A percentile compares a stretch with the other conserved stretches of the same genome.
phyloP scores from a whole-genome alignment of 2,797 vertebrate species.

The Pteropus rufus region DNA sequence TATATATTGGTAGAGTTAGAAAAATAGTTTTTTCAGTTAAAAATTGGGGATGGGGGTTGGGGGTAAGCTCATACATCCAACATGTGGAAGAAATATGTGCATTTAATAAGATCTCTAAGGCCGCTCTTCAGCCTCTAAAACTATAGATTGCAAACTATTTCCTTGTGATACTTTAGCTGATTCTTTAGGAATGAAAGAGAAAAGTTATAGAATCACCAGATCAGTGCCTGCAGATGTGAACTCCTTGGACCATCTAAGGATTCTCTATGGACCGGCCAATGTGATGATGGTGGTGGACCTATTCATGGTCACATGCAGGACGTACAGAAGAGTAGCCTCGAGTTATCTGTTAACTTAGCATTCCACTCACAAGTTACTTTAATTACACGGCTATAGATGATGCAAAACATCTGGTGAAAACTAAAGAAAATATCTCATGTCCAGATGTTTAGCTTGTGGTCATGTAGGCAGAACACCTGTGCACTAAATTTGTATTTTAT shows the following conservation, averaged over 20 bases:
- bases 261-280: neutral
- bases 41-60: neutral
- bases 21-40: neutral
- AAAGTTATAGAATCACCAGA: neutral
- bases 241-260: neutral
- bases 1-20: neutral
- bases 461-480: slow-evolving; percentile 52
- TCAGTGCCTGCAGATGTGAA: neutral
- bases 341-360: neutral
- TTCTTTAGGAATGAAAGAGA: neutral
- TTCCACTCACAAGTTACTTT: slow-evolving; percentile 14
- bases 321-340: neutral
- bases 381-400: slow-evolving; percentile 10
- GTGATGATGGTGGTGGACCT: neutral
- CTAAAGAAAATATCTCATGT: neutral
- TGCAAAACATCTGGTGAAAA: slow-evolving; percentile 47
- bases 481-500: neutral
- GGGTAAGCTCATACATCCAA: neutral
- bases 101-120: neutral
- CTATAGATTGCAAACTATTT: neutral
- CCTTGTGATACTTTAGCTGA: neutral
- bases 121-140: neutral
- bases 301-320: neutral
- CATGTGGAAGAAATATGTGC: neutral
- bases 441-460: slow-evolving; percentile 48